Evolutionary conservation across 2,888 invertebrate genomes (phyloP), one percentile per base, ranked within the genome.

Genomic region (Heteropelma amictum): DNA sequence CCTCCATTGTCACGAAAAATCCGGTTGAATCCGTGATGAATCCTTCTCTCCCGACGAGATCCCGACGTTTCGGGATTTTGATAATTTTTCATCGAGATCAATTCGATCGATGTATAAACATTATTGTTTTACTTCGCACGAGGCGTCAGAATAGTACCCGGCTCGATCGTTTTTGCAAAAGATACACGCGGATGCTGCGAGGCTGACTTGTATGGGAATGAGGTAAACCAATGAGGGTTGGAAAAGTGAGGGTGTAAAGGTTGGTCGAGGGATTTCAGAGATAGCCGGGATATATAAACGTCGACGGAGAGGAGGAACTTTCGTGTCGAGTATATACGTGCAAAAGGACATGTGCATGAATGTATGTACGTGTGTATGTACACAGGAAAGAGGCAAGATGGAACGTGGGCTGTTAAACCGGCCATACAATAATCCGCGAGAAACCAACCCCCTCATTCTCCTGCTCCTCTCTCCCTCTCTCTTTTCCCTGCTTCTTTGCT

Each of bases 401-500:
- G 69, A 75, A 84, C 84, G 78, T 67, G 69, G 79, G 83, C 82
- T 85, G 86, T 87, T 88, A 87, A 88, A 87, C 84, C 83, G 84
- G 85, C 70, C 86, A 86, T 86, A 87, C 87, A 87, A 87, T 88
- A 88, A 87, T 87, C 87, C 85, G 82, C 84, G 83, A 83, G 77
- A 82, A 84, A 84, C 86, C 87, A 86, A 87, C 87, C 85, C 67
- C 83, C 78, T 79, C 56, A 77, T 51, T 58, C 61, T 23, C 33
- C 14, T 26, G 54, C 65, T 23, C 4, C 47, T 54, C 45, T 79
- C 56, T 77, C 56, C 54, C 61, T 23, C 33, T 21, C 33, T 67
- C 65, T 23, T 8, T 56, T 54, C 45, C 71, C 47, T 69, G 33
- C 28, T 21, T 38, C 19, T 38, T 19, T 3, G 26, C 63, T 17